Percentiles rank a stretch among this genome's conserved stretches.
Evolutionary conservation across 2,888 invertebrate species (phyloP).

Genomic region (Acanthosoma haemorrhoidale): DNA sequence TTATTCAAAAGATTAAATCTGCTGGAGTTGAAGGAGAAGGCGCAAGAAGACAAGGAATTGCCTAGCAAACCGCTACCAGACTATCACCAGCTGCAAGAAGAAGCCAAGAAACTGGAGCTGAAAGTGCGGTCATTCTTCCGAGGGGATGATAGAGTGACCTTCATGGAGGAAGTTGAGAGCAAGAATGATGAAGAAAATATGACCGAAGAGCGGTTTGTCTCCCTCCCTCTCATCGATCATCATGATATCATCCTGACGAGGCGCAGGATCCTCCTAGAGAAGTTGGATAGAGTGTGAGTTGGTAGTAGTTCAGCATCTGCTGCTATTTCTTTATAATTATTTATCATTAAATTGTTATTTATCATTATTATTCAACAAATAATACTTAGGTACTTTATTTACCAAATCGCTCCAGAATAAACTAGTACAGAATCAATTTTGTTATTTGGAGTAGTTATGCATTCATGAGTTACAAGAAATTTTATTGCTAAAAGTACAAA

Average conservation of each 20-base stretch:
- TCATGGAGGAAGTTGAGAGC: slow-evolving; percentile 40
- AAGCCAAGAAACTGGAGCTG: slow-evolving; percentile 57
- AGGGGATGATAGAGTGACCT: slow-evolving; percentile 50
- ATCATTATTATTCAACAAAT: too few relatives aligned
- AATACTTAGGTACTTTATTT: too few relatives aligned
- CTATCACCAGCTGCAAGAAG: slow-evolving; percentile 57
- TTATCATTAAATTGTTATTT: slow-evolving; percentile 13
- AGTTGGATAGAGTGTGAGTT: slow-evolving; percentile 58
- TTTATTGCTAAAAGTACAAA: too few relatives aligned
- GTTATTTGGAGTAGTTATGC: too few relatives aligned
- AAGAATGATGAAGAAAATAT: slow-evolving; percentile 41
- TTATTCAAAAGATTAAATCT: slow-evolving; percentile 60
- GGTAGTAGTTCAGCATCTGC: not conserved
- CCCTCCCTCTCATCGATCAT: slow-evolving; percentile 61
- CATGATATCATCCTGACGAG: slow-evolving; percentile 62
- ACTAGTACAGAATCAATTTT: too few relatives aligned
- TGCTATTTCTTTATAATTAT: not conserved
- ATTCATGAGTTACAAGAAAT: too few relatives aligned
- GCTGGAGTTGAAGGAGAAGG: slow-evolving; percentile 58
- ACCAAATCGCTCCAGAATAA: too few relatives aligned
- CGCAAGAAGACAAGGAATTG: slow-evolving; percentile 44
- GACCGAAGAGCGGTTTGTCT: slow-evolving; percentile 44
- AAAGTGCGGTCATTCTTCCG: slow-evolving; percentile 57
- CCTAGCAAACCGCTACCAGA: slow-evolving; percentile 58
- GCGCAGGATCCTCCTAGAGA: slow-evolving; percentile 62